Evolutionary conservation across 2,888 invertebrate genomes (phyloP).

Genomic region (Crioceris asparagi): DNA sequence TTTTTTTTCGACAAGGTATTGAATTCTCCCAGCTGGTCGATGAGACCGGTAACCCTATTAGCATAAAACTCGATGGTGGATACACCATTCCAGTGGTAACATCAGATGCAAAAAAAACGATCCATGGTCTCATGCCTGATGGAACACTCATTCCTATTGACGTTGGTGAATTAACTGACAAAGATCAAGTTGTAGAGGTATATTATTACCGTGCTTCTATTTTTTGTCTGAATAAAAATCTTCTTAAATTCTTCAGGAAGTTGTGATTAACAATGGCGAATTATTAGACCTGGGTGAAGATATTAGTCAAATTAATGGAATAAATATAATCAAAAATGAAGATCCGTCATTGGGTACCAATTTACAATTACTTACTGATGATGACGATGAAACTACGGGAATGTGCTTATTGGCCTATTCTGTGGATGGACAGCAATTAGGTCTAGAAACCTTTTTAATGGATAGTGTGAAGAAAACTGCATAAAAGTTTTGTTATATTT

Average conservation of each 20-base stretch:
- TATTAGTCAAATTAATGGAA: slow-evolving; percentile 2
- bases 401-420: slow-evolving; percentile 48
- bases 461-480: no score
- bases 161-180: slow-evolving; percentile 12
- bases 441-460: no score
- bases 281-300: slow-evolving; percentile 1
- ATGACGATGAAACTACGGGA: slow-evolving; percentile 49
- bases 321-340: slow-evolving; percentile 2
- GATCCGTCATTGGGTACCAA: slow-evolving; percentile 16
- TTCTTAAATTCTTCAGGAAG: background rate
- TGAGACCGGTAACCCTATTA: slow-evolving; percentile 56
- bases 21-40: slow-evolving; percentile 48
- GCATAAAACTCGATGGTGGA: slow-evolving; percentile 59
- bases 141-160: slow-evolving; percentile 37
- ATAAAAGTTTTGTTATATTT: no score
- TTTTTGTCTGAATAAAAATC: background rate
- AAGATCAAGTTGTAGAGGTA: slow-evolving; percentile 9
- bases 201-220: background rate
- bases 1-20: no score
- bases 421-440: slow-evolving; percentile 13
- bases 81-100: slow-evolving; percentile 51
- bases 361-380: slow-evolving; percentile 43
- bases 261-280: background rate
- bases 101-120: slow-evolving; percentile 40
- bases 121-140: slow-evolving; percentile 38